These are phyloP conservation scores for Donacobius atricapilla DNA, from an alignment of 2,113 vertebrate genomes.

Conservation along the genomic window DNA sequence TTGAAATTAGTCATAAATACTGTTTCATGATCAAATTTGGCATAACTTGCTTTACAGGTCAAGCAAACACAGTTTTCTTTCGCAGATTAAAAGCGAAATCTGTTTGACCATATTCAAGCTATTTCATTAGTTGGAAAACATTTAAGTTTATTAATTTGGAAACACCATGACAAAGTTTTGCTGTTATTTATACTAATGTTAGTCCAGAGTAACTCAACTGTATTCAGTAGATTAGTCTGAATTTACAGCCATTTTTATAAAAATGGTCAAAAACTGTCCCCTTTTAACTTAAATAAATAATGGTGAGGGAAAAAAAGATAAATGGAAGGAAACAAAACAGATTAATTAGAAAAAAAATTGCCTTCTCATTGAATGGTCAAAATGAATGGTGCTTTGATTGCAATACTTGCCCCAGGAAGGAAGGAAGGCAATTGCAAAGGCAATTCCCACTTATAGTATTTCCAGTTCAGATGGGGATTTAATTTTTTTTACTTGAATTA, in stretches of 20 bases:
- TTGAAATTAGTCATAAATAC: slow-evolving; percentile 51
- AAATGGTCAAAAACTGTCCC: neutral
- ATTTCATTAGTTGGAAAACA: slow-evolving; percentile 23
- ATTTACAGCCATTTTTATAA: neutral
- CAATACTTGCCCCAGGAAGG: neutral
- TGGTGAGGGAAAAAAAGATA: no score
- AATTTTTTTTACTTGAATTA: neutral
- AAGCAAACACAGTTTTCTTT: slow-evolving; percentile 51
- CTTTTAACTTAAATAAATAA: neutral
- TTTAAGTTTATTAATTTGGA: slow-evolving; percentile 33
- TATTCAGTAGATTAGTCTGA: neutral
- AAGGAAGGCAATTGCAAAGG: neutral
- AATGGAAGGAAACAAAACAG: neutral
- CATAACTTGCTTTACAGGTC: slow-evolving; percentile 58
- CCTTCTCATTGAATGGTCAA: neutral
- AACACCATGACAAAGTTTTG: neutral
- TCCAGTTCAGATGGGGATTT: neutral
- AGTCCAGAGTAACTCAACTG: neutral
- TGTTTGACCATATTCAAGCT: slow-evolving; percentile 7
- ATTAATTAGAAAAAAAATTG: neutral
- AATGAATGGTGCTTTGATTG: neutral
- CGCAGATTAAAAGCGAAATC: slow-evolving; percentile 36
- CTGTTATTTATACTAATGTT: slow-evolving; percentile 8
- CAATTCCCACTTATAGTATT: neutral
- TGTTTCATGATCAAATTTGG: slow-evolving; percentile 35